These are phyloP conservation scores for Enteromius unitaeniatus DNA, from an alignment of 2,797 vertebrate genomes.

Conservation along the genomic window DNA sequence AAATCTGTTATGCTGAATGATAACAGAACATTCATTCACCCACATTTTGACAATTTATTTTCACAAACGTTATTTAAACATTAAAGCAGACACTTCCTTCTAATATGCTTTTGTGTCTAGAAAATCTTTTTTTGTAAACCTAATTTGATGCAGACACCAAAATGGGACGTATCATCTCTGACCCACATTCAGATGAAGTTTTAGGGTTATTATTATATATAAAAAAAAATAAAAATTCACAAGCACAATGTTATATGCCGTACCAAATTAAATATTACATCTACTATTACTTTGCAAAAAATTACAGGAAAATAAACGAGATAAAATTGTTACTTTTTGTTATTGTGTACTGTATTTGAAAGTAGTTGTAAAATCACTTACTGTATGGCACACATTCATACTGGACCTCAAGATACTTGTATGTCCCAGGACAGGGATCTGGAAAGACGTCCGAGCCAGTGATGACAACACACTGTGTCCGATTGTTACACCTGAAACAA, in stretches of 20 bases:
- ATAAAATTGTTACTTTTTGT: neutral
- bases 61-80: neutral
- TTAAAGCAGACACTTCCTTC: neutral
- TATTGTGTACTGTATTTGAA: neutral
- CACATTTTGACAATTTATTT: neutral
- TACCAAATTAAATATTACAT: neutral
- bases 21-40: neutral
- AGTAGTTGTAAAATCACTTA: slow-evolving; percentile 83
- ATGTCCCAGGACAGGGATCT: slow-evolving; percentile 98
- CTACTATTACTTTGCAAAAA: neutral
- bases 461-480: slow-evolving; percentile 98
- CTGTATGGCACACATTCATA: slow-evolving; percentile 99
- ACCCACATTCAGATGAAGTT: neutral
- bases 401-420: slow-evolving; percentile 99
- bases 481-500: slow-evolving; percentile 96
- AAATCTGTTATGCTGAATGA: neutral
- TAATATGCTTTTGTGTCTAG: neutral
- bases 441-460: slow-evolving; percentile 99
- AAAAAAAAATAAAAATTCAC: neutral
- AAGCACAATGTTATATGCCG: neutral
- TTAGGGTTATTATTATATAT: neutral
- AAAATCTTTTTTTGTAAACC: neutral
- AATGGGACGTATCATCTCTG: neutral
- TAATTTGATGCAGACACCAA: neutral
- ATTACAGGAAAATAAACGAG: neutral